Conservation (phyloP, 2,113 vertebrate species). For the Donacobius atricapilla region DNA sequence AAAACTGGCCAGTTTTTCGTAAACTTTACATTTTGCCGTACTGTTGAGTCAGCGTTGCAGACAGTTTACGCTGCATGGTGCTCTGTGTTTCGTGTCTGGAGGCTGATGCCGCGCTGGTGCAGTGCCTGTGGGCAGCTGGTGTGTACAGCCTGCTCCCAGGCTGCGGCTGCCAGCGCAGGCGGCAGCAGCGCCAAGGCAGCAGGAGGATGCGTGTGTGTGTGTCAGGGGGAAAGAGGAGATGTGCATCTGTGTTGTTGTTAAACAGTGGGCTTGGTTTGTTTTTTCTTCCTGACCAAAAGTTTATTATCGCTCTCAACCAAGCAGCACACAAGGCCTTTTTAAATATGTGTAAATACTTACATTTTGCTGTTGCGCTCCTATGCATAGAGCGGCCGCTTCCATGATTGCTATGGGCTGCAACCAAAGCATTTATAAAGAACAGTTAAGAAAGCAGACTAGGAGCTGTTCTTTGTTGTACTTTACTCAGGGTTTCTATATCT, state of each 20-base stretch:
- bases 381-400: not conserved
- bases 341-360: not conserved
- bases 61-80: not conserved
- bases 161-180: not conserved
- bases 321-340: not conserved
- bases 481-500: not conserved
- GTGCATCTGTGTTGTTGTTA: not conserved
- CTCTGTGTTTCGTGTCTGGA: not conserved
- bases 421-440: not conserved
- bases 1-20: not conserved
- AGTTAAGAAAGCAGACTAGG: not conserved
- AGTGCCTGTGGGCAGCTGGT: not conserved
- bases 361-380: not conserved
- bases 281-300: not conserved
- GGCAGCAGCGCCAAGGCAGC: not conserved
- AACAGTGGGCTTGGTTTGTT: not conserved
- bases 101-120: not conserved
- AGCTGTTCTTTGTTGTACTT: not conserved
- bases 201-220: fast-evolving
- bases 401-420: not conserved
- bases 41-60: not conserved
- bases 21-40: not conserved
- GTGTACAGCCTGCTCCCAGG: not conserved
- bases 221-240: not conserved
- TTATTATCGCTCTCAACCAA: not conserved